These are phyloP conservation scores for Daubentonia madagascariensis DNA, from an alignment of 2,113 vertebrate species.

Conservation along the genomic window DNA sequence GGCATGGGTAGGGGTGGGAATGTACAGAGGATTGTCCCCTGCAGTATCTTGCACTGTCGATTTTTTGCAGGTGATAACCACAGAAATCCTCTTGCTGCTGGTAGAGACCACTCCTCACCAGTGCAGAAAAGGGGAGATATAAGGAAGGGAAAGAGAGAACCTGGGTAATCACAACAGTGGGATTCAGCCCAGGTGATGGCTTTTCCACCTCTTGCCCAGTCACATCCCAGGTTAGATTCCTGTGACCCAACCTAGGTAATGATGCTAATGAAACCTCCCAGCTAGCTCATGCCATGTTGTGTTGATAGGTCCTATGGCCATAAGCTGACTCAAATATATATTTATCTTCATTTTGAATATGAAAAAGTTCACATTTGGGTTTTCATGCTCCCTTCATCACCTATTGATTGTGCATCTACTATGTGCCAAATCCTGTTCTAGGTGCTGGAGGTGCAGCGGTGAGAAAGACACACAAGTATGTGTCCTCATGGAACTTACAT, in stretches of 20 bases:
- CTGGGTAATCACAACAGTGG: not conserved
- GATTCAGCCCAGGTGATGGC: not conserved
- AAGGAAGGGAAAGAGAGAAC: not conserved
- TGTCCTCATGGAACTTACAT: not conserved
- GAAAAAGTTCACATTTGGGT: not conserved
- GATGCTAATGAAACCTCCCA: not conserved
- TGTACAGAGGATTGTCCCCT: rapidly evolving
- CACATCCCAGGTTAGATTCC: not conserved
- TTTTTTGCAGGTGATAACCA: not conserved
- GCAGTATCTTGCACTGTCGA: not conserved
- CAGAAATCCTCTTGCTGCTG: not conserved
- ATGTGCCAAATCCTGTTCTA: not conserved
- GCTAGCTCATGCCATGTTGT: not conserved
- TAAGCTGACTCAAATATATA: not conserved
- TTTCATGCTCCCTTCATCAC: not conserved
- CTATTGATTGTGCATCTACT: not conserved
- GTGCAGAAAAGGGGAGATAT: not conserved
- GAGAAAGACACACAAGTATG: not conserved
- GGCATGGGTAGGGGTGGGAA: not conserved
- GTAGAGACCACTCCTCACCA: not conserved
- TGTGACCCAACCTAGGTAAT: not conserved
- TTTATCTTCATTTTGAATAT: not conserved
- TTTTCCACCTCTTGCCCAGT: not conserved
- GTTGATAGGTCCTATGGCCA: not conserved
- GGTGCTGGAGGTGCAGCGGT: not conserved